A percentile compares a stretch with the other conserved stretches of the same genome.
Evolutionary conservation across 2,797 vertebrate genomes (phyloP).

Genomic region (Anabas testudineus): DNA sequence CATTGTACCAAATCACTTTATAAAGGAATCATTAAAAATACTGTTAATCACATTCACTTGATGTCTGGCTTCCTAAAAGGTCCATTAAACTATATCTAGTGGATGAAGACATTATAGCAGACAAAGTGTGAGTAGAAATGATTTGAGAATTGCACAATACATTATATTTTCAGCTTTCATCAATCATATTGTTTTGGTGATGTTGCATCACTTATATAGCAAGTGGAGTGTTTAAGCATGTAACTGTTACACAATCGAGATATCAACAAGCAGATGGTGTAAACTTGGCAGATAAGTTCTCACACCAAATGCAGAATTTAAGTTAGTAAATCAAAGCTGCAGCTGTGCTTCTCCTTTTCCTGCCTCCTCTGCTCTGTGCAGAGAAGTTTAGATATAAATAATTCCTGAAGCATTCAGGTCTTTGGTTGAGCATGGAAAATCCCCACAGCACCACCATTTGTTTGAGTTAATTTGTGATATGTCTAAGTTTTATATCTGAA

Average conservation of each 20-base stretch:
- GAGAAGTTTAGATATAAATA: background rate
- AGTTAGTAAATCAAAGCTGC: constrained; percentile 12
- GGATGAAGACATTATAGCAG: background rate
- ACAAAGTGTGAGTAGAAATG: background rate
- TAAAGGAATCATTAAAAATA: constrained; percentile 37
- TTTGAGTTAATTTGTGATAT: no score
- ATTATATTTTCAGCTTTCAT: background rate
- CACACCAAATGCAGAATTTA: background rate
- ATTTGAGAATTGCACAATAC: background rate
- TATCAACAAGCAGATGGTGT: constrained; percentile 15
- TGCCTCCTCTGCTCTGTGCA: background rate
- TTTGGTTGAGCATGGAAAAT: constrained; percentile 8
- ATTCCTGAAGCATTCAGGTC: background rate
- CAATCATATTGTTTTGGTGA: background rate
- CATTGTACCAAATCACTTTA: background rate
- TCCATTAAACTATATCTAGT: no score
- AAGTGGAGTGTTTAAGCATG: background rate
- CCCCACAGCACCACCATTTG: background rate
- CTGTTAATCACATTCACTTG: background rate
- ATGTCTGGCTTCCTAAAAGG: constrained; percentile 12
- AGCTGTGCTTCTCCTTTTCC: constrained; percentile 19
- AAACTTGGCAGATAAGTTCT: constrained; percentile 8
- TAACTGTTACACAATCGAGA: constrained; percentile 5
- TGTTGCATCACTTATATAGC: constrained; percentile 1
- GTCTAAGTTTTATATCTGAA: background rate